Conservation (phyloP, 2,797 vertebrate genomes). For the Valencia hispanica region DNA sequence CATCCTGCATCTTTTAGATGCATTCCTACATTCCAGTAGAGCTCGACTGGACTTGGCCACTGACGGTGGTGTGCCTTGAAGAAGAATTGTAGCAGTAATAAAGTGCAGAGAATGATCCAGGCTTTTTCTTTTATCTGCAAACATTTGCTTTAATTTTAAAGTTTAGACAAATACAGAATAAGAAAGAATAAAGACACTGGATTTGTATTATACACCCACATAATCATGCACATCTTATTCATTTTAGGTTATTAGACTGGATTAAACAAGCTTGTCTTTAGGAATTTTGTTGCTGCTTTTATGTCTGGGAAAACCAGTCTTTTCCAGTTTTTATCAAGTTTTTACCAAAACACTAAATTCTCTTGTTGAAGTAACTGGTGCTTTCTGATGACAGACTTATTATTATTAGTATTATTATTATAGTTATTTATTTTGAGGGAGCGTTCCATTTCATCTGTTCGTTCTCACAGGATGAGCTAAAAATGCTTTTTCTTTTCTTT, state of each 20-base stretch:
- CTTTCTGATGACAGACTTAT: neutral
- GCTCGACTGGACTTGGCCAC: neutral
- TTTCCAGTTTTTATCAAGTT: neutral
- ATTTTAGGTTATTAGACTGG: neutral
- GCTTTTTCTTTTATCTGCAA: neutral
- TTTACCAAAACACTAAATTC: neutral
- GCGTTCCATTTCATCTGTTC: neutral
- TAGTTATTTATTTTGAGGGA: neutral
- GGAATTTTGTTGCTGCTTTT: neutral
- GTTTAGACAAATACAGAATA: neutral
- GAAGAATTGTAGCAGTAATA: conserved; percentile 13
- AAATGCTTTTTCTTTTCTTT: no score
- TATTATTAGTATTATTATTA: neutral
- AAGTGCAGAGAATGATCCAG: conserved; percentile 6
- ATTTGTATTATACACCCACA: neutral
- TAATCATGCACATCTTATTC: neutral
- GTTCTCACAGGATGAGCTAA: neutral
- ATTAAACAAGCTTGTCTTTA: neutral
- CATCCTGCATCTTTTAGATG: neutral
- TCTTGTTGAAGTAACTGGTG: neutral
- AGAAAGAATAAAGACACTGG: neutral
- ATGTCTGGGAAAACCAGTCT: neutral
- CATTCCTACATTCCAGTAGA: neutral
- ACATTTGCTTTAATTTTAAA: conserved; percentile 34
- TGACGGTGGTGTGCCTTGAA: conserved; percentile 37